phyloP scores from a whole-genome alignment of 2,888 invertebrate species.

The Halictus quadricinctus region DNA sequence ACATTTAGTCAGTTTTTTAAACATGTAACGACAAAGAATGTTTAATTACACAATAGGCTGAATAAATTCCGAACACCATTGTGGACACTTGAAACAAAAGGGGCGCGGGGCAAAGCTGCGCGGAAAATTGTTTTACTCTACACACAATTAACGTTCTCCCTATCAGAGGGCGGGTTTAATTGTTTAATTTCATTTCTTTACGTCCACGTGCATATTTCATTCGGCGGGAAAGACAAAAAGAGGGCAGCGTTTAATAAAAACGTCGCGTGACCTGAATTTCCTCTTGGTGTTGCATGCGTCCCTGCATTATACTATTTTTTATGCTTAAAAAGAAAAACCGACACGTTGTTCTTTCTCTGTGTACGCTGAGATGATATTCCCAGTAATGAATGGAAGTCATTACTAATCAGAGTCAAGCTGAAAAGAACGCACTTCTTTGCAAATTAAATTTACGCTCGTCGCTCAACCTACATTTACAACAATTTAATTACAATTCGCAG shows the following conservation, averaged over 20 bases:
- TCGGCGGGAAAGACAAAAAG: background rate
- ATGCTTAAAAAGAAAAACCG: background rate
- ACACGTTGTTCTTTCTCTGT: background rate
- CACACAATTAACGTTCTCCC: background rate
- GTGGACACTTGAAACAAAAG: background rate
- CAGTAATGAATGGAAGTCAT: background rate
- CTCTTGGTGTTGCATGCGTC: background rate
- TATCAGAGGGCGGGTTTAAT: background rate
- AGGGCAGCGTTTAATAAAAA: conserved; percentile 10
- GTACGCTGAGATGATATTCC: background rate
- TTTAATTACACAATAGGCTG: background rate
- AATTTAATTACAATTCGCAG: background rate
- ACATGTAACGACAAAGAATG: background rate
- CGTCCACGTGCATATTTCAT: background rate
- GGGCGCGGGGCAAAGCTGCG: background rate
- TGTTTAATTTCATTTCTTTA: conserved; percentile 15
- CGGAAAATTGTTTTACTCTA: background rate
- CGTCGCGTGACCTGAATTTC: conserved; percentile 17
- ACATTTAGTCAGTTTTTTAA: background rate
- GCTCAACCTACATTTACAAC: background rate
- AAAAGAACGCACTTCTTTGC: background rate
- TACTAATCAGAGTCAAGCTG: background rate
- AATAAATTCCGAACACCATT: background rate
- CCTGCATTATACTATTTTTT: background rate
- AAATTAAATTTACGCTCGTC: background rate